Conservation (phyloP, 2,797 vertebrate species). For the Amblyopsis hoosieri region DNA sequence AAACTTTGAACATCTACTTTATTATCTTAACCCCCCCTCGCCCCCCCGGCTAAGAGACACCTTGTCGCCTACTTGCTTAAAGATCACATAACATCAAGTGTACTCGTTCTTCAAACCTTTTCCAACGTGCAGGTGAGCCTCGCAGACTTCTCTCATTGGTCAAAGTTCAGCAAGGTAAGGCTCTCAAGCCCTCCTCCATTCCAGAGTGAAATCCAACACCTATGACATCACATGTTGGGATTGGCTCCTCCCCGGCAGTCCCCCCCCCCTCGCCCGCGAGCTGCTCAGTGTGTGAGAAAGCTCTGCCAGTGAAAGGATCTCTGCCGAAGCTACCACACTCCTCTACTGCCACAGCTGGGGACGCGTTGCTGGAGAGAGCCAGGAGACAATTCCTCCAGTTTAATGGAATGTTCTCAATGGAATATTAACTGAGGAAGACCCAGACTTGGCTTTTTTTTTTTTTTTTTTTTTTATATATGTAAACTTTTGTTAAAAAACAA, state of each 20-base stretch:
- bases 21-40: not conserved
- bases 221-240: constrained; percentile 74
- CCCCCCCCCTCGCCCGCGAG: constrained; percentile 13
- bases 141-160: constrained; percentile 57
- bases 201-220: constrained; percentile 69
- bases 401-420: constrained; percentile 55
- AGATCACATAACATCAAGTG: constrained; percentile 50
- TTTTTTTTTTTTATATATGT: not conserved
- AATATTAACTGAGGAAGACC: constrained; percentile 59
- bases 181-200: constrained; percentile 48
- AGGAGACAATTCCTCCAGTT: constrained; percentile 42
- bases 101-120: constrained; percentile 12
- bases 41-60: constrained; percentile 25
- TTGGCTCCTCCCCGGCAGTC: constrained; percentile 67
- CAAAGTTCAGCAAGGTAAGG: constrained; percentile 63
- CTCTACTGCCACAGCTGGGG: constrained; percentile 68
- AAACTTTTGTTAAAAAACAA: constrained; percentile 45
- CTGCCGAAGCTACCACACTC: constrained; percentile 52
- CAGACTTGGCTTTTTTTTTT: constrained; percentile 27
- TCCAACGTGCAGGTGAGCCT: constrained; percentile 56
- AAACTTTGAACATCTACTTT: constrained; percentile 1
- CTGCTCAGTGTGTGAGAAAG: constrained; percentile 75
- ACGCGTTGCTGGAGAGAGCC: constrained; percentile 46
- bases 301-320: constrained; percentile 71
- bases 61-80: constrained; percentile 30